Base-by-base conservation (phyloP, 2,888 invertebrate genomes). In the Lithophane semibrunnea region DNA sequence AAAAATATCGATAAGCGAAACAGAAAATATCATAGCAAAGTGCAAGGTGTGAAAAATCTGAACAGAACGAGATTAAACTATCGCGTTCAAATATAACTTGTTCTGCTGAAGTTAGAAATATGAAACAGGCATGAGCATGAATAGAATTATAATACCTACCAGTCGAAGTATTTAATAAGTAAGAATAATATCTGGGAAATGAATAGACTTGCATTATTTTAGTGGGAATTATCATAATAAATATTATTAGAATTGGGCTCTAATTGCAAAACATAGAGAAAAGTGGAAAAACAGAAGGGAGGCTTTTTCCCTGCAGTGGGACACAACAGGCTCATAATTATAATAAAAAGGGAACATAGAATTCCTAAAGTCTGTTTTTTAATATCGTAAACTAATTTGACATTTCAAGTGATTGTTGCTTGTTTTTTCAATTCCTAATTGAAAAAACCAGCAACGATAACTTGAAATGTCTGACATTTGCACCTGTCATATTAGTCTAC, bases 41-140 rank as follows among this genome's bases (percentile, higher is more conserved):
- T 85, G 70, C 70, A 37, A 82, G 70, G 75, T 85, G 71, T 81
- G 82, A 82, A 82, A 81, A 85, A 75, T 85, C 85, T 49, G 47
- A 67, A n/a, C 70, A 80, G 67, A 67, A 64, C 81, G 81, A 82
- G 75, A 85, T 82, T 85, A 82, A 82, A 82, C 81, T 85, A 85
- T 81, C 82, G 58, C 75, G 70, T 84, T 80, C 81, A 84, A 84
- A 81, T 75, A 71, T 75, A 84, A 75, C 82, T 61, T 81, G 81
- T 82, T 84, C 85, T 52, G 67, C 60, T 67, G 13, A 67, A 82
- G 75, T 60, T 66, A 66, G 65, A 66, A 80, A 73, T 75, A 67
- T 85, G 66, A 67, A 82, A 75, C 60, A 70, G 13, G 42, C 58
- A 80, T 69, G 74, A 58, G 84, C 69, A 29, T 84, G 56, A 70